A percentile compares a stretch with the other conserved stretches of the same genome.
Conservation (phyloP, 2,888 invertebrate genomes). For the Alsophila aescularia region DNA sequence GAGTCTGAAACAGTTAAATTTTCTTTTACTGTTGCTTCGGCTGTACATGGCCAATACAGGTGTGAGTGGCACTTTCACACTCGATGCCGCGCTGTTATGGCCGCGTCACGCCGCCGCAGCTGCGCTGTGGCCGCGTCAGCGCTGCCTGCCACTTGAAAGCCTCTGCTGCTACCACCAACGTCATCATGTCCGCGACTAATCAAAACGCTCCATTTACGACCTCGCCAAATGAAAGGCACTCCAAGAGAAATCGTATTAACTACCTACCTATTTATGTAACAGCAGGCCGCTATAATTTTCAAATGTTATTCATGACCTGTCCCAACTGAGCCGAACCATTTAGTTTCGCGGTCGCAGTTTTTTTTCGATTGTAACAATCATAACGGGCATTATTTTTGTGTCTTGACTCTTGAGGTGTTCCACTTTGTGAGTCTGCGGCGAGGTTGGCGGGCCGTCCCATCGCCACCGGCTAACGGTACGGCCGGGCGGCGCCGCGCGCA, state of each 20-base stretch:
- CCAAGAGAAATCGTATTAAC: conserved; percentile 52
- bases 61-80: conserved; percentile 75
- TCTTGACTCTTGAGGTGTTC: conserved; percentile 51
- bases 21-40: conserved; percentile 18
- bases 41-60: conserved; percentile 58
- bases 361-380: conserved; percentile 30
- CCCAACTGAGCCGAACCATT: conserved; percentile 11
- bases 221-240: conserved; percentile 54
- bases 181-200: conserved; percentile 42
- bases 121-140: conserved; percentile 6
- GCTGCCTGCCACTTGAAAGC: not conserved
- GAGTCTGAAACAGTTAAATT: conserved; percentile 68
- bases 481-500: conserved; percentile 62
- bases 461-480: conserved; percentile 72
- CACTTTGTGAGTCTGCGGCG: conserved; percentile 61
- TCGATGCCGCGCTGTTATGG: conserved; percentile 42
- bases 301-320: conserved; percentile 23
- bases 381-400: conserved; percentile 43
- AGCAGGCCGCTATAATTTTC: conserved; percentile 9
- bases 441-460: conserved; percentile 59
- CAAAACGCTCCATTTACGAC: conserved; percentile 50
- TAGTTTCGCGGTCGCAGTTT: not conserved
- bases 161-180: conserved; percentile 10
- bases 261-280: conserved; percentile 48
- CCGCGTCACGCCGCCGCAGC: not conserved